These are phyloP conservation scores for Steinernema khuongi DNA, from an alignment of 1,140 invertebrate genomes.

Conservation along the genomic window DNA sequence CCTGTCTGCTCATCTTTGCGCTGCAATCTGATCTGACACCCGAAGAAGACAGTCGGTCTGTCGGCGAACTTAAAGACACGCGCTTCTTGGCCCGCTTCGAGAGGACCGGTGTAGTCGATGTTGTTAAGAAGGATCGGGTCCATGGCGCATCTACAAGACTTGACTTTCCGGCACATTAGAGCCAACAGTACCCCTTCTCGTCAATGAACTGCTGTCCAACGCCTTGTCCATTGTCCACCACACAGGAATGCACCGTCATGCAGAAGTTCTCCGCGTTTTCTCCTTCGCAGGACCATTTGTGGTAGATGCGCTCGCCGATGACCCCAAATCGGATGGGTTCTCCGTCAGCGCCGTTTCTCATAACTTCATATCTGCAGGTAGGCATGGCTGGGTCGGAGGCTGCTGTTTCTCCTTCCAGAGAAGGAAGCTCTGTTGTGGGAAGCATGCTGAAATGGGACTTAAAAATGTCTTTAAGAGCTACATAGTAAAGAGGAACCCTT, in stretches of 20 bases:
- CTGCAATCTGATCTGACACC: slow-evolving; percentile 33
- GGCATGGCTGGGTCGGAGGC: background rate
- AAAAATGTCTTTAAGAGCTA: background rate
- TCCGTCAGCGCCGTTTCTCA: slow-evolving; percentile 19
- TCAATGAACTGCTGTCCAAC: slow-evolving; percentile 30
- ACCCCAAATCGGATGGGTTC: slow-evolving; percentile 25
- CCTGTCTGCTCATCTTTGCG: slow-evolving; percentile 10
- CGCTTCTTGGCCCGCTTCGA: slow-evolving; percentile 26
- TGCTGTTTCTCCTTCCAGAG: background rate
- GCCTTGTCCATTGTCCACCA: slow-evolving; percentile 37
- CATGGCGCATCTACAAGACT: slow-evolving; percentile 25
- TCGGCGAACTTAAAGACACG: slow-evolving; percentile 38
- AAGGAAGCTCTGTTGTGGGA: slow-evolving; percentile 4
- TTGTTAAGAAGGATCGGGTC: slow-evolving; percentile 31
- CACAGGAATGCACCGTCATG: slow-evolving; percentile 38
- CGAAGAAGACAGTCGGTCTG: slow-evolving; percentile 34
- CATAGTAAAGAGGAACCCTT: background rate
- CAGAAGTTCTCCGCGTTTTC: slow-evolving; percentile 23
- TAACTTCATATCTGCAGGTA: slow-evolving; percentile 32
- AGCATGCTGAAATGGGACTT: slow-evolving; percentile 5
- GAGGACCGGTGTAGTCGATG: slow-evolving; percentile 16
- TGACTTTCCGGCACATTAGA: background rate
- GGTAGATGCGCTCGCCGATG: slow-evolving; percentile 33
- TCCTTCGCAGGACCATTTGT: slow-evolving; percentile 33
- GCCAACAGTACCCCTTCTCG: slow-evolving; percentile 22